Conservation (phyloP, 1,140 invertebrate species). For the Chlorops oryzae region DNA sequence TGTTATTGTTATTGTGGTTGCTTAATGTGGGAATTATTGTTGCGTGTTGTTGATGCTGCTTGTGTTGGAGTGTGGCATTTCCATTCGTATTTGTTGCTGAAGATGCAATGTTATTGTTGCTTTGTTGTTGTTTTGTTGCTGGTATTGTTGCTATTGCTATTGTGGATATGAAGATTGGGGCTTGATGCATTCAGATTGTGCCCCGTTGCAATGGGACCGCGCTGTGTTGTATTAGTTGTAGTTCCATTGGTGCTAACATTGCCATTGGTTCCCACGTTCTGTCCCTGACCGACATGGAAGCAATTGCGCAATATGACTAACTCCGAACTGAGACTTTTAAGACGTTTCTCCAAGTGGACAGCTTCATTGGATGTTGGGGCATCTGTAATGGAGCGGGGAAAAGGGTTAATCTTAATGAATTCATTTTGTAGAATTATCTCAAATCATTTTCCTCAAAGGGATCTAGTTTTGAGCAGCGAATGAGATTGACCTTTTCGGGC, state of each 20-base stretch:
- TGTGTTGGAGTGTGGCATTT: conserved; percentile 2
- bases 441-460: no score
- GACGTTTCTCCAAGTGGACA: conserved; percentile 80
- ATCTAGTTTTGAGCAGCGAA: no score
- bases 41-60: conserved; percentile 10
- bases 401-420: neutral
- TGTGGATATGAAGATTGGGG: conserved; percentile 24
- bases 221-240: conserved; percentile 11
- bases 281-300: conserved; percentile 64
- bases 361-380: conserved; percentile 88
- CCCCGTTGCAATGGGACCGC: conserved; percentile 7
- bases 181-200: conserved; percentile 38
- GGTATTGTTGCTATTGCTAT: conserved; percentile 3
- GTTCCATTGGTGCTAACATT: conserved; percentile 23
- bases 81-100: conserved; percentile 21
- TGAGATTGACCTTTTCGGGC: no score
- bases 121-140: conserved; percentile 7
- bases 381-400: conserved; percentile 57
- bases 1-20: conserved; percentile 1
- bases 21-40: conserved; percentile 13
- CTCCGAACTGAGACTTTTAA: conserved; percentile 82
- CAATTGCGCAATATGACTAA: conserved; percentile 81
- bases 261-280: conserved; percentile 22
- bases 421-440: no score
- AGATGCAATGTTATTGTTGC: conserved; percentile 21